Percentiles rank a stretch among this genome's conserved stretches.
phyloP scores from a whole-genome alignment of 2,888 invertebrate genomes.

The Pyrgus malvae region DNA sequence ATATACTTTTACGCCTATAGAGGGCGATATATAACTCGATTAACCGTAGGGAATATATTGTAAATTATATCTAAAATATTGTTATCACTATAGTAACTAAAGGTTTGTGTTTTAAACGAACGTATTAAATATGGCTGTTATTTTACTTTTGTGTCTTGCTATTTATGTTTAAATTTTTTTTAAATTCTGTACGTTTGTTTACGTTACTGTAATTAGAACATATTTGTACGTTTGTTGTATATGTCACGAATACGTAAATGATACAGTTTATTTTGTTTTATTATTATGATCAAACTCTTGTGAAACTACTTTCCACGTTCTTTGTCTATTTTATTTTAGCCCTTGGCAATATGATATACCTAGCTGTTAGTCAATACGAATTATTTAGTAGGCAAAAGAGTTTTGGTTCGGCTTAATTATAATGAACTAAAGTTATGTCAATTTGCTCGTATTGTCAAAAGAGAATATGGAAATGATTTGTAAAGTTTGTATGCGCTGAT shows the following conservation, averaged over 20 bases:
- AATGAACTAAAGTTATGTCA: neutral
- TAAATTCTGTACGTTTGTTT: neutral
- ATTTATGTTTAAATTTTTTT: neutral
- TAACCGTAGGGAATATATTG: constrained; percentile 2
- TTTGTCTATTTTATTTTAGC: neutral
- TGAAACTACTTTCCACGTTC: too few species aligned
- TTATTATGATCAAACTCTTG: too few species aligned
- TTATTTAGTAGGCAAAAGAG: neutral
- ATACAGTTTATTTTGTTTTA: too few species aligned
- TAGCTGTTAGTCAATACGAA: neutral
- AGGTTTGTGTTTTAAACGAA: neutral
- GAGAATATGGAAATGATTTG: neutral
- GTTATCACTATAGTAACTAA: neutral
- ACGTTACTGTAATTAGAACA: neutral
- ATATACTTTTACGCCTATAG: constrained; percentile 5
- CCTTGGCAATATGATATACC: neutral
- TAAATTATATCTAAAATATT: constrained; percentile 13
- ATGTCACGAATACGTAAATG: too few species aligned
- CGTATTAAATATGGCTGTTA: constrained; percentile 9
- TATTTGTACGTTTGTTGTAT: neutral
- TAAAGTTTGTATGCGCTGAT: neutral
- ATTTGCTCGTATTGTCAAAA: neutral
- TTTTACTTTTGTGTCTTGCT: neutral
- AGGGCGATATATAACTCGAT: constrained; percentile 14
- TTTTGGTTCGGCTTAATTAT: neutral